Base-by-base conservation (phyloP, 2,113 vertebrate species). In the Leptosomus discolor region DNA sequence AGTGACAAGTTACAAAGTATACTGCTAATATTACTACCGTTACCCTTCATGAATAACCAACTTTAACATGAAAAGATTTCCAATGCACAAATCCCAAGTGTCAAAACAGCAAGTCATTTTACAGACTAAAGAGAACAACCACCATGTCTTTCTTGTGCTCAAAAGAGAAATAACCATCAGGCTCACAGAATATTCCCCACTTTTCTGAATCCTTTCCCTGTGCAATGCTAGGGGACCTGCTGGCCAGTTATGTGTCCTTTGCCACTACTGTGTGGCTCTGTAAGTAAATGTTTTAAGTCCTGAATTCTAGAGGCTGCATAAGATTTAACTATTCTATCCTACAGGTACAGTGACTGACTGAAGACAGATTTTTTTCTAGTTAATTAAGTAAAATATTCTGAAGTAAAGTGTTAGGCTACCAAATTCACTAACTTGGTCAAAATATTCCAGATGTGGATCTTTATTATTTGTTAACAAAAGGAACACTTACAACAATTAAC, bases 91-190 rank as follows among this genome's bases (percentile, higher is more conserved):
- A 85, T 83, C 57, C 75, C 54, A 50, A 50, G n/a, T 77, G 74
- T 88, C 92, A 90, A 86, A 95, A 88, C 82, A 92, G 43, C 53
- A 73, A 94, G 83, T 75, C 51, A 61, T 92, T 92, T 82, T 63
- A 53, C 41, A 82, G 69, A 71, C 51, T 71, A 43, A 68, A 71
- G 61, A 71, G 69, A 93, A 51, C 30, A 85, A 37, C 21, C 80
- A 60, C 36, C 24, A 29, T 56, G 30, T 18, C 46, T 76, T 73
- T 60, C 30, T 46, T 8, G 1, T 30, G 11, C 60, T 75, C 37
- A 34, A 53, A 39, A 84, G 37, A 69, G n/a, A 73, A 83, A 37
- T 13, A 86, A 43, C 26, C 18, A 21, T 24, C 32, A 70, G 18
- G 11, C 45, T 67, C 5, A 1, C 32, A 70, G 67, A 56, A 50